Evolutionary conservation across 2,113 vertebrate species (phyloP).

Genomic region (Elaphurus davidianus): DNA sequence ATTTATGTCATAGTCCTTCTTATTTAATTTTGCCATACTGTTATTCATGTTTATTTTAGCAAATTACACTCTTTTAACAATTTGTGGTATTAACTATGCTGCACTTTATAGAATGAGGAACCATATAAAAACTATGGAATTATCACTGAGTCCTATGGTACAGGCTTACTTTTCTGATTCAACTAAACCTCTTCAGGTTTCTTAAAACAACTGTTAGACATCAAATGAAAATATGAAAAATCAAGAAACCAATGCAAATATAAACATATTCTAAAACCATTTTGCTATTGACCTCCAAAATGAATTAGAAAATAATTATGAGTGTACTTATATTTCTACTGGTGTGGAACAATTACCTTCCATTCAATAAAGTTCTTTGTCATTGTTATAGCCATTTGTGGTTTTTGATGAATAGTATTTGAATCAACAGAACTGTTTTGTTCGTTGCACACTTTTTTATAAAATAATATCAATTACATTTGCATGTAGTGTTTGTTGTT

Average conservation of each 20-base stretch:
- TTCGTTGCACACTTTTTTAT: neutral
- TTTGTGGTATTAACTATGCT: neutral
- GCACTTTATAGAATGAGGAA: neutral
- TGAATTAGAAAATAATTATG: conserved; percentile 24
- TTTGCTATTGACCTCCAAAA: neutral
- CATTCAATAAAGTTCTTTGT: neutral
- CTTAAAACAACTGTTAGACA: neutral
- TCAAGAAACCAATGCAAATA: neutral
- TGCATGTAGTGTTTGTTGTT: conserved; percentile 25
- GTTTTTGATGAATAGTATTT: neutral
- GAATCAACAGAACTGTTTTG: conserved; percentile 17
- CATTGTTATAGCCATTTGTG: conserved; percentile 4
- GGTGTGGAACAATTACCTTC: neutral
- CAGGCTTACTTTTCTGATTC: neutral
- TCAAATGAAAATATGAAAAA: conserved; percentile 5
- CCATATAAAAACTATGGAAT: neutral
- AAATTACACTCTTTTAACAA: neutral
- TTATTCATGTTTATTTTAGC: conserved; percentile 6
- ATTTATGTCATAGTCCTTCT: neutral
- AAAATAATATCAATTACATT: conserved; percentile 36
- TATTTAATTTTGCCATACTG: neutral
- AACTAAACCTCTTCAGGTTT: conserved; percentile 16
- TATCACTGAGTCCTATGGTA: neutral
- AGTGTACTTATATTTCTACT: conserved; percentile 22
- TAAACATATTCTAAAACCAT: neutral